phyloP scores from a whole-genome alignment of 2,797 vertebrate species.

The Parotocinclus haroldoi region DNA sequence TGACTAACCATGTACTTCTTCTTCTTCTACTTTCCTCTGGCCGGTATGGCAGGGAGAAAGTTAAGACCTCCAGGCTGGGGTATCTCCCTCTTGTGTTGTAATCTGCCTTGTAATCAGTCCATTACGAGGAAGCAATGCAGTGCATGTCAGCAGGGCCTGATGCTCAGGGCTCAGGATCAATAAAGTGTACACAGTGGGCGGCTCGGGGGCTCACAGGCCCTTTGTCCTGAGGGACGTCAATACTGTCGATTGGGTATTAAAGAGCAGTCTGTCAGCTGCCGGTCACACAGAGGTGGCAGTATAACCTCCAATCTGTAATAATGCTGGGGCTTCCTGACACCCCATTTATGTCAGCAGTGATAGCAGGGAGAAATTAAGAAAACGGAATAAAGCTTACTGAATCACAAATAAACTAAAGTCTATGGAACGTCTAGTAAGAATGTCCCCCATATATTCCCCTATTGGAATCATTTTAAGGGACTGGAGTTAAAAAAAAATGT shows the following conservation, averaged over 20 bases:
- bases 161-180: constrained; percentile 67
- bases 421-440: constrained; percentile 53
- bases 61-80: constrained; percentile 41
- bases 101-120: constrained; percentile 72
- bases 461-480: no score
- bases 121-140: constrained; percentile 67
- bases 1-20: background rate
- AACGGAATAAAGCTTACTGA: no score
- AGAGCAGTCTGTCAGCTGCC: constrained; percentile 71
- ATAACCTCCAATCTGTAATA: constrained; percentile 63
- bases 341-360: constrained; percentile 62
- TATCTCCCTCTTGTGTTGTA: constrained; percentile 63
- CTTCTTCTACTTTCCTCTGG: constrained; percentile 29
- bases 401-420: no score
- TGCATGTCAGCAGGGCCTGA: constrained; percentile 60
- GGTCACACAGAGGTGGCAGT: constrained; percentile 57
- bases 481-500: no score
- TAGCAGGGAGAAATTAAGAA: constrained; percentile 31
- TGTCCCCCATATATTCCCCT: constrained; percentile 37
- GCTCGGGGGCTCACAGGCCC: constrained; percentile 24
- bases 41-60: constrained; percentile 46
- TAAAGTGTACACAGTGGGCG: constrained; percentile 48
- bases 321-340: constrained; percentile 59
- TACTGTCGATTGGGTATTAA: constrained; percentile 79
- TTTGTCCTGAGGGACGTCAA: constrained; percentile 63